These are phyloP conservation scores for Galemys pyrenaicus DNA, from an alignment of 2,113 vertebrate genomes.

Conservation along the genomic window DNA sequence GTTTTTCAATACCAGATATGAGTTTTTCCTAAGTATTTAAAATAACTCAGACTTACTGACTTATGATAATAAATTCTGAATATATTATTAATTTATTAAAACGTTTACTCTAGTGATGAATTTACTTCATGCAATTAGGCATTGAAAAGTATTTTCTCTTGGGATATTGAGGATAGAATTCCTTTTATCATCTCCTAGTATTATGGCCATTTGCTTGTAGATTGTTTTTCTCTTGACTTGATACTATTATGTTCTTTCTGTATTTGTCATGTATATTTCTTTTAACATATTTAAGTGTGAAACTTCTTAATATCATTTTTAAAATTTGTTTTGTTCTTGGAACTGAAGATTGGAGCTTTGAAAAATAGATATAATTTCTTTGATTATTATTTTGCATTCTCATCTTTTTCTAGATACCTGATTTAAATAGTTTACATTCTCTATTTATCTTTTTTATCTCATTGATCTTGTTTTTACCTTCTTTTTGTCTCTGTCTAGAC, in stretches of 20 bases:
- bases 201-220: not conserved
- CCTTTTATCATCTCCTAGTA: not conserved
- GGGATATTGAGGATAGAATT: not conserved
- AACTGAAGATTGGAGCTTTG: not conserved
- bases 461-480: not conserved
- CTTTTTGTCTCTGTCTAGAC: not conserved
- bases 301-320: not conserved
- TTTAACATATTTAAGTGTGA: not conserved
- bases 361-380: not conserved
- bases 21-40: not conserved
- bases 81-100: not conserved
- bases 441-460: not conserved
- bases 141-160: not conserved
- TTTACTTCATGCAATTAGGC: not conserved
- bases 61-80: not conserved
- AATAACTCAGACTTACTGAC: not conserved
- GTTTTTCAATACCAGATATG: not conserved
- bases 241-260: not conserved
- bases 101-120: not conserved
- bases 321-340: not conserved
- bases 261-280: not conserved
- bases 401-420: not conserved
- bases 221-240: not conserved
- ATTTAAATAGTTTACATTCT: not conserved
- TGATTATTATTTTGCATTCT: not conserved